Base-by-base conservation (phyloP, 2,888 invertebrate species). In the Carcina quercana region DNA sequence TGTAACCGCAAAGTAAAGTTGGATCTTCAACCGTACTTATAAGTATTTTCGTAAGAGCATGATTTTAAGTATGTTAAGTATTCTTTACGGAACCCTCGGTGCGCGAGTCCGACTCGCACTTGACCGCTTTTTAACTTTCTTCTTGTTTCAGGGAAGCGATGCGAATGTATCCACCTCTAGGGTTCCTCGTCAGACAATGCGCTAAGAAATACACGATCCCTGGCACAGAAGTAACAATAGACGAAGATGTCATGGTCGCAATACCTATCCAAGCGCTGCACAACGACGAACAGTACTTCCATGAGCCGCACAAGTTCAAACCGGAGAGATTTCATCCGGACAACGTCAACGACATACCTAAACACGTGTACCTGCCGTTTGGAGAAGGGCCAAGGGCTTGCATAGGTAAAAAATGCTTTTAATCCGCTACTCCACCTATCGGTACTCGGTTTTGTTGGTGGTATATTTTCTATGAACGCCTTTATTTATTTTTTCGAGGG, bases 181-280 rank as follows among this genome's bases (percentile, higher is more conserved):
- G 51, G 1, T 32, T 44, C 27, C 19, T 51, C 1, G 14, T 36
- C 3, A 35, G 54, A 11, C 37, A 42, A 14, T 45, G 48, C 25
- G 41, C 43, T 3, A 35, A 29, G 10, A 34, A 39, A n/a, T 56
- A 52, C 15, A 47, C 43, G 0, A 47, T 59, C 12, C 43, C 50
- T 0, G 53, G 45, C 5, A 45, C 44, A 1, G 15, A 52, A 28
- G 25, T 58, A 12, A 51, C 45, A 0, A 50, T 60, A 21, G 53
- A 51, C 8, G 37, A 43, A 31, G 51, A 42, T 6, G 45, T 53
- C 3, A 15, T 19, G 0, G 25, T 57, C 1, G 12, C 50, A 2
- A 43, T 60, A 15, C 48, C 57, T 2, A 22, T 45, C 2, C 47
- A 53, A 11, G 53, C 47, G 1, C 28, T 59, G 25, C 55, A 57